Conservation (phyloP, 1,140 invertebrate species). For the Drosophila rufa region DNA sequence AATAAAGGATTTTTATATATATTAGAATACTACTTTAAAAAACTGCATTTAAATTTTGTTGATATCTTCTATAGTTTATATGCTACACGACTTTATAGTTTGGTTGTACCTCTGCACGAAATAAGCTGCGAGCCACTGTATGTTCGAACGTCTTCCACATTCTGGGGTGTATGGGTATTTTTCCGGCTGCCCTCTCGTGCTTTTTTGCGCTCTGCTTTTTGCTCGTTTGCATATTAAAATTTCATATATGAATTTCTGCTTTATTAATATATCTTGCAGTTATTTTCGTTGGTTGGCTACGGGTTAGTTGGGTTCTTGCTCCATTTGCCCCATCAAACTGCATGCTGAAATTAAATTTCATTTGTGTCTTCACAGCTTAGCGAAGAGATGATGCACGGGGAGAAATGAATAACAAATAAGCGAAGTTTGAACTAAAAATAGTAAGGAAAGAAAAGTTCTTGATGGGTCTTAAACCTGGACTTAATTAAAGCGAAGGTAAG, state of each 20-base stretch:
- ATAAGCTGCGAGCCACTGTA: too few relatives aligned
- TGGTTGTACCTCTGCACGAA: too few relatives aligned
- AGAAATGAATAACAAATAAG: neutral
- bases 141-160: neutral
- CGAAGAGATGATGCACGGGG: constrained; percentile 9
- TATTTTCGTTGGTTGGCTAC: constrained; percentile 69
- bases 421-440: neutral
- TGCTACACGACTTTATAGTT: too few relatives aligned
- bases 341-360: constrained; percentile 78
- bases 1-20: too few relatives aligned
- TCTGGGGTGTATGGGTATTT: constrained; percentile 38
- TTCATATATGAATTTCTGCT: constrained; percentile 82
- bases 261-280: constrained; percentile 81
- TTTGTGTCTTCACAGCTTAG: constrained; percentile 55
- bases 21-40: too few relatives aligned
- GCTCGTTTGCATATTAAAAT: constrained; percentile 81
- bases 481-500: too few relatives aligned
- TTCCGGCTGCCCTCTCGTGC: constrained; percentile 43
- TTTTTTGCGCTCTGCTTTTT: constrained; percentile 62
- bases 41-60: too few relatives aligned
- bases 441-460: too few relatives aligned
- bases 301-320: constrained; percentile 72
- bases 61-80: too few relatives aligned
- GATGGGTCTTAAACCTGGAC: neutral
- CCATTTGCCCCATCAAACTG: constrained; percentile 79